Base-by-base conservation (phyloP, 2,113 vertebrate species). In the Malurus cyaneus region DNA sequence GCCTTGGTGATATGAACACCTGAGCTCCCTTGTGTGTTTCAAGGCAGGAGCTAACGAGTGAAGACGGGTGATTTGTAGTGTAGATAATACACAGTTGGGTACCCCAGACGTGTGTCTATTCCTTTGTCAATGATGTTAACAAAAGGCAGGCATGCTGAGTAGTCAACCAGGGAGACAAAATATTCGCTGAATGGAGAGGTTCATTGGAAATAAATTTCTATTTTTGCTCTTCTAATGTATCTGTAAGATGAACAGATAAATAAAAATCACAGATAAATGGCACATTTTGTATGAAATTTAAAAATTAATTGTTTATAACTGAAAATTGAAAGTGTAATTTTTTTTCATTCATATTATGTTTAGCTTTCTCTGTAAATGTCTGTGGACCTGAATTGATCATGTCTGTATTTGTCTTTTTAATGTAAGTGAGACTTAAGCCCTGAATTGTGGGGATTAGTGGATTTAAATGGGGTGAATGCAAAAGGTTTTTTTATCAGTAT, bases 31-130 rank as follows among this genome's bases (percentile, higher is more conserved):
- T 77, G 92, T 80, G 85, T 50, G 66, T 91, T 95, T 82, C 79
- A 82, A 2, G 8, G 81, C 78, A 85, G 71, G 74, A 94, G 64
- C 60, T 96, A 96, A 97, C 81, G 2, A 96, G 86, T 67, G 72
- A 92, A 67, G 96, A 96, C 95, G 24, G 88, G 95, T 95, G 94
- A 96, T 95, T 84, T 94, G 96, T 92, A 96, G 86, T 94, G 96
- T 78, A 70, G 92, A 92, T 96, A 96, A 96, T 93, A 96, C 94
- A 88, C 94, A 80, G 92, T 96, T 86, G 92, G 96, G 92, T 80
- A 94, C 39, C 59, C 34, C 47, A 89, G 78, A 89, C 49, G 1
- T 93, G 77, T 79, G 93, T 92, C 89, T 93, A 59, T 80, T 93
- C 85, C 85, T 86, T 93, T 97, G 87, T 94, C 89, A 78, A 65